phyloP scores from a whole-genome alignment of 2,113 vertebrate species.

The Phocoena sinus region DNA sequence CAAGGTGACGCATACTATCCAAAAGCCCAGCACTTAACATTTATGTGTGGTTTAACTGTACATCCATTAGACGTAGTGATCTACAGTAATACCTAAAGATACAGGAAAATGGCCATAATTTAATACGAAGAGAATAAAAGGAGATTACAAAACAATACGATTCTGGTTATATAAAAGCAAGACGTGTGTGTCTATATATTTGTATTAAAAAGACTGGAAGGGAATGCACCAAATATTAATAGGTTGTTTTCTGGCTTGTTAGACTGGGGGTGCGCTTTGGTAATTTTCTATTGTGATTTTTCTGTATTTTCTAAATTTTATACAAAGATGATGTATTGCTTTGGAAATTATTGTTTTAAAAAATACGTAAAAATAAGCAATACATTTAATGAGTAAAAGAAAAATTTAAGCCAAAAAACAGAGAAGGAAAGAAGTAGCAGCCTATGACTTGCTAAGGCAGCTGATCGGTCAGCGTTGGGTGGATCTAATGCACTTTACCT shows the following conservation, averaged over 20 bases:
- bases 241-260: not conserved
- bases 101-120: not conserved
- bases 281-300: not conserved
- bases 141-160: not conserved
- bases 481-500: accelerated
- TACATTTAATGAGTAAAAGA: not conserved
- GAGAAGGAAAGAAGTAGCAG: not conserved
- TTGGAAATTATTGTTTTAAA: not conserved
- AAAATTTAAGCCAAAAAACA: not conserved
- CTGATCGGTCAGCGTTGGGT: accelerated
- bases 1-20: not conserved
- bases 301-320: not conserved
- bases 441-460: accelerated
- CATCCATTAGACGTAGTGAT: not conserved
- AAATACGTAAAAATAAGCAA: not conserved
- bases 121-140: not conserved
- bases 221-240: not conserved
- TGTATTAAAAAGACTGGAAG: not conserved
- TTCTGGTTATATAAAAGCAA: not conserved
- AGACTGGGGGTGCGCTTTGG: not conserved
- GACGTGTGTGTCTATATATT: not conserved
- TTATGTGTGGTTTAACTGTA: not conserved
- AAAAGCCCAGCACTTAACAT: not conserved
- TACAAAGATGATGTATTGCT: not conserved
- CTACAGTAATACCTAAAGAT: not conserved